Conservation (phyloP, 2,797 vertebrate genomes). For the Chrysolophus pictus region DNA sequence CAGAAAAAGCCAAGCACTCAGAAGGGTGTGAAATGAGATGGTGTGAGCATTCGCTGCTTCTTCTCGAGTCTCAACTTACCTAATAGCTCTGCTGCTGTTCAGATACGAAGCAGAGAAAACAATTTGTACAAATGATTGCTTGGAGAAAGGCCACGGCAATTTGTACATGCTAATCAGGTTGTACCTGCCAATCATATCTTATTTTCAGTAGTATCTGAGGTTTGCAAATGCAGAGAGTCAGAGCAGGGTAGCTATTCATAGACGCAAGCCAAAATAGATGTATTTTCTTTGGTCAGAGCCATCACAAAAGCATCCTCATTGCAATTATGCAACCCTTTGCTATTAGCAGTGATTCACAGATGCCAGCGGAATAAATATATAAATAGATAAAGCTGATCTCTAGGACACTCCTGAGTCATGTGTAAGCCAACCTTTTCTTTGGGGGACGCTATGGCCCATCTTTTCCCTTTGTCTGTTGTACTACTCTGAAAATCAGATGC, state of each 20-base stretch:
- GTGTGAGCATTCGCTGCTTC: neutral
- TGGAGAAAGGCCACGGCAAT: conserved; percentile 56
- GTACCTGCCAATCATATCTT: conserved; percentile 37
- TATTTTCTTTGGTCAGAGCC: conserved; percentile 44
- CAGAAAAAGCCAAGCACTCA: neutral
- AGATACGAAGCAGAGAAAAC: conserved; percentile 26
- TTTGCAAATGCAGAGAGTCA: conserved; percentile 23
- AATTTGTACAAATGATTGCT: conserved; percentile 46
- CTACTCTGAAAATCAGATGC: neutral
- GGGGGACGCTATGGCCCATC: neutral
- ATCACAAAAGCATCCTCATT: conserved; percentile 39
- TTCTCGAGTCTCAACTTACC: neutral
- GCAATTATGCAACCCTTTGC: conserved; percentile 35
- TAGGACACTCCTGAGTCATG: conserved; percentile 53
- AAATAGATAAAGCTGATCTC: conserved; percentile 32
- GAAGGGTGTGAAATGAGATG: conserved; percentile 31
- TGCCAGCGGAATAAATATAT: conserved; percentile 19
- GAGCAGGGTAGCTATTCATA: conserved; percentile 38
- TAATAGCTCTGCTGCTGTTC: conserved; percentile 2
- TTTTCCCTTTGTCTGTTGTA: neutral
- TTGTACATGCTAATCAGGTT: conserved; percentile 41
- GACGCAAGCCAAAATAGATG: neutral
- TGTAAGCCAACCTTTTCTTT: neutral
- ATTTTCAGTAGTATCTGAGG: conserved; percentile 36
- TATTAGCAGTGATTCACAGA: conserved; percentile 39